phyloP scores from a whole-genome alignment of 2,113 vertebrate species.

The Pangasianodon gigas region DNA sequence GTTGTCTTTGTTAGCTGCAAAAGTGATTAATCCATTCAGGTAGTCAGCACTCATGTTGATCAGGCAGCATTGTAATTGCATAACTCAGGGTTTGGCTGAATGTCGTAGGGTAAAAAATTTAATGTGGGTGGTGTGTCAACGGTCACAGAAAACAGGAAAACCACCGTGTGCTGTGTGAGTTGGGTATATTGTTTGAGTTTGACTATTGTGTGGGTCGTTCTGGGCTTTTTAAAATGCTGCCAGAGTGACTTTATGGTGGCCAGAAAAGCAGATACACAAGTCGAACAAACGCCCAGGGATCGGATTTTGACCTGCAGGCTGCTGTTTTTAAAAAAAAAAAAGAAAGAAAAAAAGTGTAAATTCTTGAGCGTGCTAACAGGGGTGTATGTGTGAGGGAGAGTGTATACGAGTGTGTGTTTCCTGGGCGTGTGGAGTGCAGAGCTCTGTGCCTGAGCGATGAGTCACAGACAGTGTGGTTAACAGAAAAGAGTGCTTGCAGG shows the following conservation, averaged over 20 bases:
- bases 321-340: background rate
- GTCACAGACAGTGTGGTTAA: slow-evolving; percentile 34
- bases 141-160: background rate
- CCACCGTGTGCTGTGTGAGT: background rate
- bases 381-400: background rate
- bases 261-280: background rate
- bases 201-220: background rate
- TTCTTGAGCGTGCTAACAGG: background rate
- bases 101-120: background rate
- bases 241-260: background rate
- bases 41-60: background rate
- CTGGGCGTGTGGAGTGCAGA: slow-evolving; percentile 27
- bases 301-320: background rate
- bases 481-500: slow-evolving; percentile 19
- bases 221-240: background rate
- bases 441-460: slow-evolving; percentile 36
- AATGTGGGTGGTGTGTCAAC: background rate
- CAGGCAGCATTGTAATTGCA: no score
- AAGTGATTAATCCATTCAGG: background rate
- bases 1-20: background rate
- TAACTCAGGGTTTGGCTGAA: background rate
- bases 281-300: background rate
- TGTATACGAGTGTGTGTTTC: slow-evolving; percentile 5
- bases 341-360: background rate
- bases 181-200: background rate